Percentiles rank a stretch among this genome's conserved stretches.
These are phyloP conservation scores for Falco punctatus DNA, from an alignment of 2,113 vertebrate species.

Conservation along the genomic window DNA sequence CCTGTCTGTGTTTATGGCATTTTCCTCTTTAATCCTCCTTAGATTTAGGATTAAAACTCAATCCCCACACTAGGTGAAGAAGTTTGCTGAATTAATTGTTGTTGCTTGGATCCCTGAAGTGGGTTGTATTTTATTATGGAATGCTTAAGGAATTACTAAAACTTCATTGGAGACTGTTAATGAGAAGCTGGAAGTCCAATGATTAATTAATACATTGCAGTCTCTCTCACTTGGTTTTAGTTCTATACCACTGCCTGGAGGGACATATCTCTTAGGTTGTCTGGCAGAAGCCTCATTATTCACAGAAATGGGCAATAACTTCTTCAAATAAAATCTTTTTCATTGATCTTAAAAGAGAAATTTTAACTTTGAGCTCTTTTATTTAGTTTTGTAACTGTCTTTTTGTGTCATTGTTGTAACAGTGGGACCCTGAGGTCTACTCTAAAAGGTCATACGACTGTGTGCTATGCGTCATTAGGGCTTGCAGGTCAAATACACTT, in stretches of 20 bases:
- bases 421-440: background rate
- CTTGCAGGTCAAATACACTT: background rate
- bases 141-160: conserved; percentile 3
- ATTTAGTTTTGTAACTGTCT: background rate
- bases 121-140: background rate
- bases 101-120: background rate
- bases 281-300: conserved; percentile 37
- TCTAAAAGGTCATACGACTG: background rate
- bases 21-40: background rate
- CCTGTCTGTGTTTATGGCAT: background rate
- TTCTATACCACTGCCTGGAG: conserved; percentile 19
- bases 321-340: conserved; percentile 24
- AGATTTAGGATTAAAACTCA: conserved; percentile 5
- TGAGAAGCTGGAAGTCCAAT: conserved; percentile 12
- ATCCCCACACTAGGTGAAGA: background rate
- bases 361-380: conserved; percentile 37
- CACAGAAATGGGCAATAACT: conserved; percentile 11
- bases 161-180: background rate
- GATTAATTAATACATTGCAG: conserved; percentile 12
- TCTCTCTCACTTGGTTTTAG: background rate
- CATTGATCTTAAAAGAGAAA: conserved; percentile 42
- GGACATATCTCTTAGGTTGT: conserved; percentile 1
- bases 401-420: background rate
- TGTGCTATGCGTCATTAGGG: background rate
- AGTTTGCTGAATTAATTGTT: background rate